Evolutionary conservation across 2,888 invertebrate species (phyloP), one percentile per base, ranked within the genome.

Genomic region (Mylabris sibirica): DNA sequence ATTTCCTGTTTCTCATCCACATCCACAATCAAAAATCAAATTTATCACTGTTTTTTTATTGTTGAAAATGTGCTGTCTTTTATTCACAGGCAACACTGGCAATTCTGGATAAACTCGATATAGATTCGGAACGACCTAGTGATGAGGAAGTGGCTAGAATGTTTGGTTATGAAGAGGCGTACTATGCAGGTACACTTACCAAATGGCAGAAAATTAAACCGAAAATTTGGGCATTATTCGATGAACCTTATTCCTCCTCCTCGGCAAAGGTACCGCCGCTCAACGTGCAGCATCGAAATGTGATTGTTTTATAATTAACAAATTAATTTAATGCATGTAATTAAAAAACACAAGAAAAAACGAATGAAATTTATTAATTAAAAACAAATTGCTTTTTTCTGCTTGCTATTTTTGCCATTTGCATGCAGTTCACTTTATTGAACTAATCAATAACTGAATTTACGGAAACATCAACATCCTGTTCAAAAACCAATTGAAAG

Each of bases 231-330:
- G 94, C 97, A 3, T 87, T 98, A 66, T 98, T 99, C 83, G 97
- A 98, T 82, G 98, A 98, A 85, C 98, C 98, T 0, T 96, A 97
- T 79, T 97, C 97, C 74, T 97, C 97, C 66, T 91, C 92, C 63
- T 88, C 92, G 72, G 97, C 97, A 71, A 98, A 98, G 92, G 96
- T 95, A 83, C 82, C 82, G 71, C 82, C 92, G 73, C 95, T 97
- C 72, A 98, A 98, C 92, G 96, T 95, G 81, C 85, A 84, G 62
- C 79, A 80, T 73, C 79, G 82, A 82, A 82, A 83, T 82, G 82
- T 82, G 81, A 82, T 76, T 82, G 65, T 41, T 9, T 63, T 63
- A 30, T 12, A 12, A 77, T 77, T 79, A 77, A 78, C 76, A 72
- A 71, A 74, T 70, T 75, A 38, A 14, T 35, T 34, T 60, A 30